Evolutionary conservation across 2,797 vertebrate genomes (phyloP).

Genomic region (Manis pentadactyla): DNA sequence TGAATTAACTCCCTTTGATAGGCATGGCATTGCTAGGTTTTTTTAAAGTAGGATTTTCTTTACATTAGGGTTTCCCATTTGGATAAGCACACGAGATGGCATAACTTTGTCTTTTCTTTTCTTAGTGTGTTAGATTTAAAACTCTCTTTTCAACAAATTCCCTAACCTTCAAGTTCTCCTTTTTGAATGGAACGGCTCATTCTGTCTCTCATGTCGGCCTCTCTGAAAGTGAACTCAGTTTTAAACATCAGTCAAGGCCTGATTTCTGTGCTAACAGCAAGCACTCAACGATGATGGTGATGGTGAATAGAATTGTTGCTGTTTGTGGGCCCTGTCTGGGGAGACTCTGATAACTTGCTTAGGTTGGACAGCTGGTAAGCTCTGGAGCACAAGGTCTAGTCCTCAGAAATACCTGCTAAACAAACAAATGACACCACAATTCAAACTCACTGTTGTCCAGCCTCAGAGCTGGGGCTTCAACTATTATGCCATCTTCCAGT

Average conservation of each 20-base stretch:
- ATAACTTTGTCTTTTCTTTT: not conserved
- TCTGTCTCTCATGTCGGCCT: not conserved
- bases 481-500: not conserved
- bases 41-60: slow-evolving; percentile 14
- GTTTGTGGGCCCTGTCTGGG: not conserved
- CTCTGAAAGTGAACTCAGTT: not conserved
- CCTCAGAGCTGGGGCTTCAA: not conserved
- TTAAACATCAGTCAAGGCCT: not conserved
- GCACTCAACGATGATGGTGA: fast-evolving
- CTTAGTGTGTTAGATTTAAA: not conserved
- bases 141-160: not conserved
- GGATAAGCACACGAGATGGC: not conserved
- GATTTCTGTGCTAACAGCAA: not conserved
- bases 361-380: not conserved
- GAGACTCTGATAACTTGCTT: not conserved
- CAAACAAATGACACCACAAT: not conserved
- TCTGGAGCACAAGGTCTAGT: not conserved
- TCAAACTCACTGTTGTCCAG: not conserved
- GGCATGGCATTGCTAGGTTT: not conserved
- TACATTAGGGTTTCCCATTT: not conserved
- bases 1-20: not conserved
- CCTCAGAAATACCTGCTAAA: not conserved
- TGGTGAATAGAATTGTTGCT: not conserved
- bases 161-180: not conserved
- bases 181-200: not conserved